Conservation (phyloP, 2,113 vertebrate species). For the Oriolus oriolus region DNA sequence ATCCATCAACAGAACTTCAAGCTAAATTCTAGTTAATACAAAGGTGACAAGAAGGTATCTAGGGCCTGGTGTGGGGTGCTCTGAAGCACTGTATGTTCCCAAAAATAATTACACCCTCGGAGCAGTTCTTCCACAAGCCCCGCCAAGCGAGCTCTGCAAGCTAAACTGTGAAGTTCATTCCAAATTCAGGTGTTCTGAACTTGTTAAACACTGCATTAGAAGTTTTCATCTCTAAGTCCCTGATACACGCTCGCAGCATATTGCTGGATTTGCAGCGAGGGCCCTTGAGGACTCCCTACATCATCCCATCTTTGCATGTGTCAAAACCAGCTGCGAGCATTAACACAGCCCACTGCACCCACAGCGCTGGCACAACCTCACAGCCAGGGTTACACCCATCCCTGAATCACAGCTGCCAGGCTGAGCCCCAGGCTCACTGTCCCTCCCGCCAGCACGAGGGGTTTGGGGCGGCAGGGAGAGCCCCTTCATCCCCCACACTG, state of each 20-base stretch:
- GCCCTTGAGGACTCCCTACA: background rate
- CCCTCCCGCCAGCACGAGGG: accelerated
- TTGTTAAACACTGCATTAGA: background rate
- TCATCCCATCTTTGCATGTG: background rate
- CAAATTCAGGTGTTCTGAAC: background rate
- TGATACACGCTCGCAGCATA: background rate
- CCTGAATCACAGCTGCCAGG: background rate
- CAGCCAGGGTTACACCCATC: background rate
- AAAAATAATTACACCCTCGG: background rate
- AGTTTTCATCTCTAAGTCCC: background rate
- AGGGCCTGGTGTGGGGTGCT: background rate
- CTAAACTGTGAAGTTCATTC: background rate
- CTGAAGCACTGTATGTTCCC: background rate
- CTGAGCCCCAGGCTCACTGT: accelerated
- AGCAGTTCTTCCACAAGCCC: background rate
- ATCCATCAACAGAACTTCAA: background rate
- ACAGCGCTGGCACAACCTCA: background rate
- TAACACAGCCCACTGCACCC: background rate
- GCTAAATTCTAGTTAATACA: background rate
- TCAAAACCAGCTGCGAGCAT: background rate
- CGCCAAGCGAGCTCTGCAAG: background rate
- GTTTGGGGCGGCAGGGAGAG: background rate
- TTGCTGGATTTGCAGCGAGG: background rate
- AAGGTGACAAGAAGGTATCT: background rate
- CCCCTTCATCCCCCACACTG: accelerated